Conservation (phyloP, 2,113 vertebrate genomes). For the Microtus oregoni region DNA sequence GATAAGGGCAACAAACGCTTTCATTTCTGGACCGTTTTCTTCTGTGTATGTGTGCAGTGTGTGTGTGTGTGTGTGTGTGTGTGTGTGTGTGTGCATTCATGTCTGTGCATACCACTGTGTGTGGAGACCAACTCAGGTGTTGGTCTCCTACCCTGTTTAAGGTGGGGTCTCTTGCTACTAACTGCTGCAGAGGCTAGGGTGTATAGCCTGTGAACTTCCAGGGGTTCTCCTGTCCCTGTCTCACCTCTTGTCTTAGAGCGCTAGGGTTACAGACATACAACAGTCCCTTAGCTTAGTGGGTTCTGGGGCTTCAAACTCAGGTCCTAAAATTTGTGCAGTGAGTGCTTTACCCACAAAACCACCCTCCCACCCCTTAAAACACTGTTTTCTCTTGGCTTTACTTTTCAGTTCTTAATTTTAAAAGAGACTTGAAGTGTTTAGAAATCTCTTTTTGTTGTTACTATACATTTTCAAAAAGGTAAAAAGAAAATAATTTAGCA, state of each 20-base stretch:
- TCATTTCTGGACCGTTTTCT: background rate
- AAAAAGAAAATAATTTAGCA: constrained; percentile 37
- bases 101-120: background rate
- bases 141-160: background rate
- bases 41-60: background rate
- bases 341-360: background rate
- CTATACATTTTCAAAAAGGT: background rate
- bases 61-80: no score
- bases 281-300: background rate
- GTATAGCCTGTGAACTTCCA: background rate
- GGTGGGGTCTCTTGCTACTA: background rate
- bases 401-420: background rate
- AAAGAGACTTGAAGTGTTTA: background rate
- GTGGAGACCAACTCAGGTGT: background rate
- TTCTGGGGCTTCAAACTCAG: background rate
- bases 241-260: background rate
- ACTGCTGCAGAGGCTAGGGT: no score
- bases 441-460: background rate
- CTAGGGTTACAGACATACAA: background rate
- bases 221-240: background rate
- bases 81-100: background rate
- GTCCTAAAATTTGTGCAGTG: background rate
- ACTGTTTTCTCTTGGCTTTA: background rate
- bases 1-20: background rate
- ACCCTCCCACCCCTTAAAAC: background rate